Base-by-base conservation (phyloP, 1,140 invertebrate genomes). In the Megalonaias nervosa region DNA sequence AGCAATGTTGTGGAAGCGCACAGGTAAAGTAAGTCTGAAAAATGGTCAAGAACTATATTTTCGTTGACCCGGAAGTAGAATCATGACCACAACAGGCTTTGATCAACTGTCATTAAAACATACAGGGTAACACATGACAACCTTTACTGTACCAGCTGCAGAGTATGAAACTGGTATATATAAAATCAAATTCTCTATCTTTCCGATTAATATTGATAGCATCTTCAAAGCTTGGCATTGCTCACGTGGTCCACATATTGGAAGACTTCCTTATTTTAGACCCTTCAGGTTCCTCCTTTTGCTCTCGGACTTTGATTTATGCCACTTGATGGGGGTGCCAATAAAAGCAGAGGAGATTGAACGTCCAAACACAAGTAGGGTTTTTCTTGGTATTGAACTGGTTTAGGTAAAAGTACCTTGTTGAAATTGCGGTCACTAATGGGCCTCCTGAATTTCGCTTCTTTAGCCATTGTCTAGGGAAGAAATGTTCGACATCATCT, bases 401-500 rank as follows among this genome's bases (percentile, higher is more conserved):
- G 60, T 6, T 57, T 57, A 6, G 3, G 5, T 15, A 17, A 56
- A 19, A 60, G 73, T 61, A 67, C 73, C 4, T 38, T 74, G 9
- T 21, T 26, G 17, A 48, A 81, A 59, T 31, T 81, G 17, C 79
- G 73, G 61, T 81, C 79, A 17, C 26, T 77, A 1, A n/a, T 77
- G 2, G 79, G 69, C 26, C 48, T 69, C 0, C 56, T 81, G 12
- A 81, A 81, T 60, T 81, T 81, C 38, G 66, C 60, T 17, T 77
- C 66, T 60, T 60, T 21, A 15, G 79, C 77, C 2, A 68, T 81
- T 0, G n/a, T 81, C 3, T 75, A 75, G 16, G 77, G 70, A 6
- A 31, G 77, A 17, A n/a, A 11, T 19, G 67, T 79, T 69, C 38
- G 74, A 14, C 26, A 67, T 9, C 64, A 71, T 17, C 26, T 74